Evolutionary conservation across 2,797 vertebrate genomes (phyloP).

Genomic region (Myiothlypis chrysogaster): DNA sequence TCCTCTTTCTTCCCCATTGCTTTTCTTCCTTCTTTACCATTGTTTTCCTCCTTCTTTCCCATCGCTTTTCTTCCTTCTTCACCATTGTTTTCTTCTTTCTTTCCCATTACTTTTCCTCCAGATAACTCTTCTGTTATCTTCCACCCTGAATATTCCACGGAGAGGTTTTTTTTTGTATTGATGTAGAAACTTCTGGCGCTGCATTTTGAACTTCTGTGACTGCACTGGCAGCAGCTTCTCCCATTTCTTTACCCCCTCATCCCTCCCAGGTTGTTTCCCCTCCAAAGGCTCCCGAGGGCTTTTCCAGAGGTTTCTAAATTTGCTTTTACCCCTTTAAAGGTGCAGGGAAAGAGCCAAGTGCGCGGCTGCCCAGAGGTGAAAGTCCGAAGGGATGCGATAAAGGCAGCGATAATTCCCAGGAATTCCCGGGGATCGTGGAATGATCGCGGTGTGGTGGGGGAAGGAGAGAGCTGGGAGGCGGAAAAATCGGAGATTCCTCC

Average conservation of each 20-base stretch:
- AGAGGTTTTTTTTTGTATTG: neutral
- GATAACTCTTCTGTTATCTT: too few species aligned
- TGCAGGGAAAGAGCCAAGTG: neutral
- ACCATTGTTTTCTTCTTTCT: too few species aligned
- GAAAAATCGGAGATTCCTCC: neutral
- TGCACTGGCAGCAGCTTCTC: neutral
- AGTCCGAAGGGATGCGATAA: conserved; percentile 46
- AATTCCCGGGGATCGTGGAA: neutral
- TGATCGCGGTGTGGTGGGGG: neutral
- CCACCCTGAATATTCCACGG: neutral
- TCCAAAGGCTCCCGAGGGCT: neutral
- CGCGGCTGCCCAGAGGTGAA: neutral
- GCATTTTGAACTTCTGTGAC: neutral
- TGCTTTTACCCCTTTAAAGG: neutral
- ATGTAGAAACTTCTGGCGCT: neutral
- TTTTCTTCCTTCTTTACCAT: too few species aligned
- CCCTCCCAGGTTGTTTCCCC: neutral
- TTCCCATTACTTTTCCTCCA: too few species aligned
- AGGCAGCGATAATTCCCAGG: neutral
- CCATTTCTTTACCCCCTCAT: neutral
- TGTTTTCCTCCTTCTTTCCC: too few species aligned
- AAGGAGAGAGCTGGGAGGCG: neutral
- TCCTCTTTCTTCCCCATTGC: too few species aligned
- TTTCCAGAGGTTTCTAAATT: neutral
- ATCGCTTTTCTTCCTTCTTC: too few species aligned